A percentile compares a stretch with the other conserved stretches of the same genome.
phyloP scores from a whole-genome alignment of 2,113 vertebrate genomes.

The Rhea pennata region DNA sequence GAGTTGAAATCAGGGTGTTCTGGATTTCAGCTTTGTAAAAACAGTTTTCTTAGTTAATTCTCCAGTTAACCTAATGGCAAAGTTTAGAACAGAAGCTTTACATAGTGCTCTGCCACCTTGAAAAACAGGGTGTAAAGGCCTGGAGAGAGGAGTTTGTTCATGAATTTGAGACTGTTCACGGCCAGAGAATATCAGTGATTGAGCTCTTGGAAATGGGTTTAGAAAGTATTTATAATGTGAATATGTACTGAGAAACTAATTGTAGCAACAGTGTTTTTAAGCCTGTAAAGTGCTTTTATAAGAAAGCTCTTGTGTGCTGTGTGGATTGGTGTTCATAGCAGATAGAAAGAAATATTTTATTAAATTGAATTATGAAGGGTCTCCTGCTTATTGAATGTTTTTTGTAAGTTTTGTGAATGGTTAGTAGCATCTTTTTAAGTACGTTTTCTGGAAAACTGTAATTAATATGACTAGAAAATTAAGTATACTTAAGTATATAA shows the following conservation, averaged over 20 bases:
- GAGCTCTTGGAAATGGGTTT: neutral
- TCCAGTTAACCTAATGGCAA: neutral
- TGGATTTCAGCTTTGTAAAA: slow-evolving; percentile 44
- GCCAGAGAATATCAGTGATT: neutral
- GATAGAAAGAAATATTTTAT: neutral
- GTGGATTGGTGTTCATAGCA: neutral
- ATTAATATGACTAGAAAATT: slow-evolving; percentile 19
- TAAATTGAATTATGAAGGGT: neutral
- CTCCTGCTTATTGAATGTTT: neutral
- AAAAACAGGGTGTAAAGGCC: neutral
- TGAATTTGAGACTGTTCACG: slow-evolving; percentile 4
- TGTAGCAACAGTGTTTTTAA: neutral
- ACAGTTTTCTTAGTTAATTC: slow-evolving; percentile 34
- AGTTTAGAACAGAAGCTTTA: slow-evolving; percentile 2
- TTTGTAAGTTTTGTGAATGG: neutral
- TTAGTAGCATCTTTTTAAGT: neutral
- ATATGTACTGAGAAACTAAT: slow-evolving; percentile 1
- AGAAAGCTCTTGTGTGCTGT: neutral
- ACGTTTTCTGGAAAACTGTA: neutral
- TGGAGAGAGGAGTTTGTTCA: neutral
- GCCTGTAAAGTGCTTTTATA: neutral
- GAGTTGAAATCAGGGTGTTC: neutral
- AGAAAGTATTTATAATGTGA: neutral
- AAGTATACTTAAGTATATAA: slow-evolving; percentile 32
- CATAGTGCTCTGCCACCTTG: neutral